Evolutionary conservation across 2,797 vertebrate genomes (phyloP).

Genomic region (Ptychobarbus kaznakovi): DNA sequence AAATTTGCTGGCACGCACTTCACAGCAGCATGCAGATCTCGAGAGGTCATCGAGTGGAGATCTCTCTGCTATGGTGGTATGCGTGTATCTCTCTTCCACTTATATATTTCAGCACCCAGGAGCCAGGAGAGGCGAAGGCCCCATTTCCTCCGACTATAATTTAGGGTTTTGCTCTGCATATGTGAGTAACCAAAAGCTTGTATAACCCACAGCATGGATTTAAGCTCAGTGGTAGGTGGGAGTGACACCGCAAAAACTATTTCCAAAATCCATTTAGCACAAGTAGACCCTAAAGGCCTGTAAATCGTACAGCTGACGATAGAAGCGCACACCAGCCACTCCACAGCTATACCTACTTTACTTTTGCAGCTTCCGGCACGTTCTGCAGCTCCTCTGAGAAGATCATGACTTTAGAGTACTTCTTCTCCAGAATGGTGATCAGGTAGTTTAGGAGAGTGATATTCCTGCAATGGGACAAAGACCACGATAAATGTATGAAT

Average conservation of each 20-base stretch:
- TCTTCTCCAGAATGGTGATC: conserved; percentile 97
- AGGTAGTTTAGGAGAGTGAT: conserved; percentile 98
- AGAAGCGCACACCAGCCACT: conserved; percentile 19
- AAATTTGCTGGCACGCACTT: not conserved
- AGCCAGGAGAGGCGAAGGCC: conserved; percentile 32
- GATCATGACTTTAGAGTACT: conserved; percentile 92
- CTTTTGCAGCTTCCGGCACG: conserved; percentile 93
- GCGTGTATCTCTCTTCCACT: conserved; percentile 38
- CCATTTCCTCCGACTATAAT: conserved; percentile 53
- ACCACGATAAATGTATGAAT: conserved; percentile 4
- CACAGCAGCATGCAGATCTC: not conserved
- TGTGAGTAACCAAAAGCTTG: conserved; percentile 42
- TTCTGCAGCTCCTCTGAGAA: conserved; percentile 90
- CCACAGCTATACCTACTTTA: conserved; percentile 85
- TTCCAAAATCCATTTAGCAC: conserved; percentile 58
- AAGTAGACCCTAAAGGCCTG: conserved; percentile 47
- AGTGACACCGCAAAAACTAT: conserved; percentile 51
- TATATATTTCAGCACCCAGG: conserved; percentile 55
- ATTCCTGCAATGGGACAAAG: conserved; percentile 79
- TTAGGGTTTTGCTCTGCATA: conserved; percentile 51
- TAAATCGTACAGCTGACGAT: conserved; percentile 48
- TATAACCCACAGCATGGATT: conserved; percentile 49
- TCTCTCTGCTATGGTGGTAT: conserved; percentile 28
- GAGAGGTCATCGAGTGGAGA: conserved; percentile 33
- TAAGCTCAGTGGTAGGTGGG: conserved; percentile 40